Evolutionary conservation across 1,140 invertebrate species (phyloP).

Genomic region (Zaprionus ornatus): DNA sequence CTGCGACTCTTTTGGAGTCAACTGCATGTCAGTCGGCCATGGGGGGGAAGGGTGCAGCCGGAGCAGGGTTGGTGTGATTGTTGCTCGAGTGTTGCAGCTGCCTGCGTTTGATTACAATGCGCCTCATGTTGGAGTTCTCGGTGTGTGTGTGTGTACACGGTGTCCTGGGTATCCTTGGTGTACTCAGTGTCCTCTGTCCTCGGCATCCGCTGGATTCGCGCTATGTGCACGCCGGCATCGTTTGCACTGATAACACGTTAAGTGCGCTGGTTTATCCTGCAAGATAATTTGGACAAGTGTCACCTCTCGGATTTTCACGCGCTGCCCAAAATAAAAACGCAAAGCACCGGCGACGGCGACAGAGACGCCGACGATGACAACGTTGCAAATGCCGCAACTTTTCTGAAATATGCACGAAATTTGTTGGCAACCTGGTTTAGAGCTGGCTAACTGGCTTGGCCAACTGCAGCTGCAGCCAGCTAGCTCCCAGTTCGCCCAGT

Average conservation of each 20-base stretch:
- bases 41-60: background rate
- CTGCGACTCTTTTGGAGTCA: constrained; percentile 71
- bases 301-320: constrained; percentile 80
- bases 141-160: background rate
- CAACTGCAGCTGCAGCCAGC: constrained; percentile 35
- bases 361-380: constrained; percentile 28
- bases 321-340: constrained; percentile 43
- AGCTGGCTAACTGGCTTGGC: constrained; percentile 33
- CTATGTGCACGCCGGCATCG: constrained; percentile 49
- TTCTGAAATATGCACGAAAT: constrained; percentile 53
- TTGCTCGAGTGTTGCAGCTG: constrained; percentile 66
- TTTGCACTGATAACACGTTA: constrained; percentile 79
- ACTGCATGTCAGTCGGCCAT: constrained; percentile 61
- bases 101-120: constrained; percentile 81
- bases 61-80: constrained; percentile 39
- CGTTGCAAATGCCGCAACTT: constrained; percentile 43
- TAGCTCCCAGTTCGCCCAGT: constrained; percentile 4
- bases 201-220: constrained; percentile 6
- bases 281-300: constrained; percentile 82
- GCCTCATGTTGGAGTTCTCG: constrained; percentile 50
- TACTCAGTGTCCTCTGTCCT: background rate
- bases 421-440: constrained; percentile 35
- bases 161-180: constrained; percentile 12
- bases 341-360: constrained; percentile 8
- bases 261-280: constrained; percentile 79